Base-by-base conservation (phyloP, 1,140 invertebrate genomes). In the Brachionus sp. region DNA sequence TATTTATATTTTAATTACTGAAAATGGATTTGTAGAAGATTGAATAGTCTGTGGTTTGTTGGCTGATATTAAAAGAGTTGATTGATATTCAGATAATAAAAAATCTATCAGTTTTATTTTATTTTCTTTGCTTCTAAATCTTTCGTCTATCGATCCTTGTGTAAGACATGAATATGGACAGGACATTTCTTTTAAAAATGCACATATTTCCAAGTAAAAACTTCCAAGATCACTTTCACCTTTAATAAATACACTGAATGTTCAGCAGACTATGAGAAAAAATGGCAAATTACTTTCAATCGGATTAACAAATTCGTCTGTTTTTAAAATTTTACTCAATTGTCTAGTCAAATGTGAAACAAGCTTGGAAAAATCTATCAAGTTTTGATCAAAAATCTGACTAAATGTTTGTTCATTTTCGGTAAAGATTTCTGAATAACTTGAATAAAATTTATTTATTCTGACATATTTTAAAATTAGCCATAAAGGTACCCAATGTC, bases 41-140 rank as follows among this genome's bases (percentile, higher is more conserved):
- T 62, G 77, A 62, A 39, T 80, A 29, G 35, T 29, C n/a, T 80
- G 10, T 33, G 62, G 62, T 39, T 42, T 80, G 33, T 62, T 80
- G 4, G 77, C 46, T 39, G 62, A 25, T 25, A 80, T 62, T 29
- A 80, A 39, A 3, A 62, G 50, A 23, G 50, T 12, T n/a, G 77
- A 50, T 42, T 80, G 77, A 62, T 62, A 39, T 80, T 80, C 77
- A 53, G 33, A 23, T 13, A 80, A 19, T 13, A 80, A 80, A 80
- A 62, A 80, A 16, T 80, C 77, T n/a, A 80, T 19, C 10, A 80
- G n/a, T 42, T 80, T 62, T 44, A 80, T 19, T 80, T 80, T 80
- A 25, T 66, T 80, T 23, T 57, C 13, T 39, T 6, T 5, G 13
- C 37, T 39, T 25, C 9, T 39, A 62, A 80, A 80, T 62, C 77